These are phyloP conservation scores for Thereva unica DNA, from an alignment of 2,888 invertebrate species.

Conservation along the genomic window DNA sequence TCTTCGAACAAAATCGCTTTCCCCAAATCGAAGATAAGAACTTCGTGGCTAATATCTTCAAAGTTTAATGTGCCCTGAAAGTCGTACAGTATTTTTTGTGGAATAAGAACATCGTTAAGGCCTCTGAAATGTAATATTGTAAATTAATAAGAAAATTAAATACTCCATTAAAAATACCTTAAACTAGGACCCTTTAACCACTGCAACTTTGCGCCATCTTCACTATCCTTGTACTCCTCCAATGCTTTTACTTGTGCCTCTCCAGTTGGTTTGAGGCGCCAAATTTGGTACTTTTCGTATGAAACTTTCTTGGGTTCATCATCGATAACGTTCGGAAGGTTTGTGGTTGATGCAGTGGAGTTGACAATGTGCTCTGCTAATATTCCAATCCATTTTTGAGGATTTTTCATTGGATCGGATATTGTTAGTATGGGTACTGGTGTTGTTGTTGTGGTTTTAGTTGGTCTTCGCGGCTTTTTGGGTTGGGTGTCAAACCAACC, in stretches of 20 bases:
- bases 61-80: slow-evolving; percentile 62
- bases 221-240: slow-evolving; percentile 56
- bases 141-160: slow-evolving; percentile 4
- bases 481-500: slow-evolving; percentile 59
- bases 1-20: slow-evolving; percentile 72
- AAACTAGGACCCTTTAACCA: slow-evolving; percentile 65
- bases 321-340: slow-evolving; percentile 44
- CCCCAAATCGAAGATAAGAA: slow-evolving; percentile 74
- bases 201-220: slow-evolving; percentile 61
- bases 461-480: slow-evolving; percentile 45
- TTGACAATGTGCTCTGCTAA: slow-evolving; percentile 55
- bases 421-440: slow-evolving; percentile 56
- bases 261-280: slow-evolving; percentile 59
- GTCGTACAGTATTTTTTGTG: slow-evolving; percentile 64
- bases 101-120: slow-evolving; percentile 72
- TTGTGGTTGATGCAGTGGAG: slow-evolving; percentile 48
- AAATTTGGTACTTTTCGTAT: slow-evolving; percentile 61
- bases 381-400: slow-evolving; percentile 57
- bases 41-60: slow-evolving; percentile 66
- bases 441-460: slow-evolving; percentile 48
- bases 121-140: slow-evolving; percentile 49
- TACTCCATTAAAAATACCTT: slow-evolving; percentile 48
- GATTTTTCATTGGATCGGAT: slow-evolving; percentile 54
- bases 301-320: slow-evolving; percentile 46
- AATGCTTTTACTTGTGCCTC: slow-evolving; percentile 58